Evolutionary conservation across 2,888 invertebrate species (phyloP).

Genomic region (Heliconius sara): DNA sequence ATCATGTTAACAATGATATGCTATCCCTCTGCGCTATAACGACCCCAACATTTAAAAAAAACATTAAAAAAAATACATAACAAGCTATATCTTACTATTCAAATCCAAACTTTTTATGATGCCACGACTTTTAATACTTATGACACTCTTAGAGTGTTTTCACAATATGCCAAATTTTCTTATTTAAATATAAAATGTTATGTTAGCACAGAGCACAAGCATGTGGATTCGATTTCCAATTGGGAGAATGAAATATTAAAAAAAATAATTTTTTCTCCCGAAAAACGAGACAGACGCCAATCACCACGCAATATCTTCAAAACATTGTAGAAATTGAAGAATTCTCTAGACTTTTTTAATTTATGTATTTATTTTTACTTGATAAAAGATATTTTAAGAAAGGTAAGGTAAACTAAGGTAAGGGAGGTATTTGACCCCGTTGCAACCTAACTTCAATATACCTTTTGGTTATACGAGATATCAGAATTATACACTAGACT

Average conservation of each 20-base stretch:
- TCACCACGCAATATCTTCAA: too few relatives aligned
- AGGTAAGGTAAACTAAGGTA: neutral
- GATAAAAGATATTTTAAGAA: neutral
- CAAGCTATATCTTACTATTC: conserved; percentile 1
- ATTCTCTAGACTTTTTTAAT: neutral
- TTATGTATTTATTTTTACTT: neutral
- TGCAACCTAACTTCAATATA: neutral
- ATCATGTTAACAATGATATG: neutral
- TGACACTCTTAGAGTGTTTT: neutral
- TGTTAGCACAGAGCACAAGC: too few relatives aligned
- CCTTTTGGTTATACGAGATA: neutral
- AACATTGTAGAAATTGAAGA: neutral
- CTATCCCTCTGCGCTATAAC: too few relatives aligned
- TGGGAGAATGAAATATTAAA: too few relatives aligned
- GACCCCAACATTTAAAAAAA: neutral
- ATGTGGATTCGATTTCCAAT: too few relatives aligned
- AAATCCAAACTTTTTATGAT: conserved; percentile 4
- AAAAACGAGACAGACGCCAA: too few relatives aligned
- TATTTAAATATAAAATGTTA: neutral
- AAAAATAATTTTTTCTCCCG: too few relatives aligned
- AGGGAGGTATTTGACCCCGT: neutral
- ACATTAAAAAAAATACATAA: neutral
- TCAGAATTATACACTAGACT: conserved; percentile 11
- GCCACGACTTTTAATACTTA: neutral
- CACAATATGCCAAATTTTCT: neutral